Base-by-base conservation (phyloP, 2,888 invertebrate genomes). In the Baronia brevicornis region DNA sequence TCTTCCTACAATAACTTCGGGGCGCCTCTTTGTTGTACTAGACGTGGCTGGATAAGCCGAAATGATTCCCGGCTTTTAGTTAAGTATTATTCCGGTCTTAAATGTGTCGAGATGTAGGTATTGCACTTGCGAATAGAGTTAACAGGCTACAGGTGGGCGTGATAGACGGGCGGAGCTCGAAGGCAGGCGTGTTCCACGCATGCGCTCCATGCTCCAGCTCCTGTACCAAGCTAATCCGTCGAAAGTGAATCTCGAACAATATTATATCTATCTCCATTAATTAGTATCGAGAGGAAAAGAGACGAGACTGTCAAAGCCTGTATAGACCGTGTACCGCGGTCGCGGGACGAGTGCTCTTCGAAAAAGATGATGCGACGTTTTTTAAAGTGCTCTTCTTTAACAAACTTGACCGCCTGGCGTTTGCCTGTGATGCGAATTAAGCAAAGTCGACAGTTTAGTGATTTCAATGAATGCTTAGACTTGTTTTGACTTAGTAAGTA, bases 141-240 rank as follows among this genome's bases (percentile, higher is more conserved):
- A 62, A 63, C 38, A 21, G 37, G 57, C 71, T 65, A 77, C 78
- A 77, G 77, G 78, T 80, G 80, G 80, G 80, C 79, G 82, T 73
- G 43, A 44, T 50, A 48, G 56, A 48, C 72, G 68, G 82, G 79
- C 73, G 80, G 78, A 56, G 77, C 66, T 54, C 53, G 38, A 39
- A 56, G 55, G 54, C 69, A 69, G 79, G 78, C 78, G 79, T 67
- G 62, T 39, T 48, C 34, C 48, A 60, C 80, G 82, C 82, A 79
- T 79, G 82, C 82, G 82, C 64, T 39, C 38, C 51, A 37, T 48
- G 52, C 51, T 45, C 44, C 35, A 45, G 51, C 50, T 57, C 58
- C 43, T 46, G 42, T 39, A 46, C 51, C 43, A 39, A 43, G 44
- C 47, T 50, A 42, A 46, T 46, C 46, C 41, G 40, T 41, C 41